phyloP scores from a whole-genome alignment of 2,888 invertebrate species.

The Argyresthia goedartella region DNA sequence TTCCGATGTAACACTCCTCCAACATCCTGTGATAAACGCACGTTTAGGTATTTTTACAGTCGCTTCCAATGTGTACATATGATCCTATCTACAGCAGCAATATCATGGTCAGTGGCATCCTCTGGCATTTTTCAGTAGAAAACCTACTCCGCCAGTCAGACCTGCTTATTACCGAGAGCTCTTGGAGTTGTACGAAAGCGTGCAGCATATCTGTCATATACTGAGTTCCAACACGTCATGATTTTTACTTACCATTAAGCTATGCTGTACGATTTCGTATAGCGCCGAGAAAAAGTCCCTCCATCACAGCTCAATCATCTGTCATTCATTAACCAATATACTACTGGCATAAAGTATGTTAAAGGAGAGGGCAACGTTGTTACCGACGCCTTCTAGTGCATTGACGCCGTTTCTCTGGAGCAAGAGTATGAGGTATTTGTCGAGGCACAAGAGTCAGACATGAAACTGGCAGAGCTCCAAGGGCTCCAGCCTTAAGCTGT shows the following conservation, averaged over 20 bases:
- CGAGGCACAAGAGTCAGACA: too few relatives aligned
- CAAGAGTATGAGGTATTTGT: conserved; percentile 1
- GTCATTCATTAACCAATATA: conserved; percentile 12
- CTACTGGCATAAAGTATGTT: conserved; percentile 7
- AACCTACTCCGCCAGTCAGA: too few relatives aligned
- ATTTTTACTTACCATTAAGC: conserved; percentile 17
- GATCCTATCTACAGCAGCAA: too few relatives aligned
- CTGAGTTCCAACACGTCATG: conserved; percentile 9
- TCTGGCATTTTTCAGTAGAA: too few relatives aligned
- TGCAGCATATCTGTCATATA: too few relatives aligned
- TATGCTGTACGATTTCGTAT: conserved; percentile 12
- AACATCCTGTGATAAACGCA: too few relatives aligned
- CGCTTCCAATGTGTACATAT: too few relatives aligned
- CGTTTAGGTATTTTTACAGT: too few relatives aligned
- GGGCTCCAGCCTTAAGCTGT: not conserved
- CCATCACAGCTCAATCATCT: conserved; percentile 17
- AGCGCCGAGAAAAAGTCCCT: conserved; percentile 10
- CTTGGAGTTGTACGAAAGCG: too few relatives aligned
- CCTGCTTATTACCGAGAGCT: too few relatives aligned
- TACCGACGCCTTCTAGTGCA: conserved; percentile 8
- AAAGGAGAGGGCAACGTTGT: conserved; percentile 7
- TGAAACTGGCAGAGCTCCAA: not conserved
- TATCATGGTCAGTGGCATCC: too few relatives aligned
- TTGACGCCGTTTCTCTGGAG: conserved; percentile 5
- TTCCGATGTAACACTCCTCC: too few relatives aligned